These are phyloP conservation scores for Sander vitreus DNA, from an alignment of 2,113 vertebrate species.

Conservation along the genomic window DNA sequence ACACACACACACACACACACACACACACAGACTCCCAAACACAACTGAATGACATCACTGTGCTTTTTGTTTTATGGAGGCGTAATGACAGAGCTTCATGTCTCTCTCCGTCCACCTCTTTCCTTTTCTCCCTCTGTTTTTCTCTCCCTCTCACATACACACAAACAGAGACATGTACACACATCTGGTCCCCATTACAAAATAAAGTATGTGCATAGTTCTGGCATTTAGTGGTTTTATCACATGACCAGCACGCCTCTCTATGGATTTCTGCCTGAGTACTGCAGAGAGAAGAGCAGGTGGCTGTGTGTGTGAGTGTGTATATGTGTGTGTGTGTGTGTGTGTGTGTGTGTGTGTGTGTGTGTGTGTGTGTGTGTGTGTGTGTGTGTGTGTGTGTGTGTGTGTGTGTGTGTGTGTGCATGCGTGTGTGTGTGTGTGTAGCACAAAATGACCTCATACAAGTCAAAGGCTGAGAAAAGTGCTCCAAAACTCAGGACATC, in stretches of 20 bases:
- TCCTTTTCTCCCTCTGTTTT: constrained; percentile 19
- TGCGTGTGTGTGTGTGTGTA: neutral
- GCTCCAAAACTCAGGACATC: constrained; percentile 14
- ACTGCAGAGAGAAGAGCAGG: constrained; percentile 69
- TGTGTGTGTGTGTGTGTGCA: constrained; percentile 4
- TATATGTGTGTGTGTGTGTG: neutral
- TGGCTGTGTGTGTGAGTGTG: constrained; percentile 32
- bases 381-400: constrained; percentile 1
- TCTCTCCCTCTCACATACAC: constrained; percentile 30
- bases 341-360: neutral
- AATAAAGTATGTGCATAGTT: constrained; percentile 76
- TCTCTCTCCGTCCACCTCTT: constrained; percentile 32
- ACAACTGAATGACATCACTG: constrained; percentile 77
- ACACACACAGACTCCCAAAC: constrained; percentile 39
- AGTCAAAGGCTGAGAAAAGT: constrained; percentile 25
- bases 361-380: constrained; percentile 18
- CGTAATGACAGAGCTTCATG: constrained; percentile 78
- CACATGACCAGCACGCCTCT: constrained; percentile 67
- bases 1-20: constrained; percentile 35
- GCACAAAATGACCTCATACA: constrained; percentile 40
- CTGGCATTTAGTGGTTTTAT: constrained; percentile 67
- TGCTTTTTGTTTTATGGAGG: constrained; percentile 78
- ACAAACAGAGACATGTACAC: constrained; percentile 16
- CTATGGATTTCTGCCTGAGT: constrained; percentile 53
- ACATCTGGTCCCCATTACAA: constrained; percentile 80